These are phyloP conservation scores for Choristoneura rosaceana DNA, from an alignment of 2,888 invertebrate genomes.

Conservation along the genomic window DNA sequence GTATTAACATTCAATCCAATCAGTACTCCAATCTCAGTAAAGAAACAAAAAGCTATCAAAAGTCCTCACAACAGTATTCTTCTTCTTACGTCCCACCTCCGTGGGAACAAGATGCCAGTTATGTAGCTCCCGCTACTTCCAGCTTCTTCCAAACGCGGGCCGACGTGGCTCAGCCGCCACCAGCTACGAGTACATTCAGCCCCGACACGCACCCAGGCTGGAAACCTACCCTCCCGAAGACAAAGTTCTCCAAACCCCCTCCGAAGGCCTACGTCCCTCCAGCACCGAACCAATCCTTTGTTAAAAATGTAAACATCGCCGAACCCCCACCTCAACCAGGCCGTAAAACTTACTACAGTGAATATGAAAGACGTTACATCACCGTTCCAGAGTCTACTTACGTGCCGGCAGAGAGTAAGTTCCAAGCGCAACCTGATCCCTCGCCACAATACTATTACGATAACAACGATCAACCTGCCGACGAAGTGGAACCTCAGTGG, in stretches of 20 bases:
- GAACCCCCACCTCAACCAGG: constrained; percentile 69
- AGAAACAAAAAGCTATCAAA: constrained; percentile 67
- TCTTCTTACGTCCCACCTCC: constrained; percentile 80
- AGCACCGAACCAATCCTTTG: constrained; percentile 80
- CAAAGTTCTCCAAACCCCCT: constrained; percentile 69
- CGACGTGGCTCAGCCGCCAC: constrained; percentile 49
- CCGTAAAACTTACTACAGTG: constrained; percentile 80
- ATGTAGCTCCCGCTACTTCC: constrained; percentile 63
- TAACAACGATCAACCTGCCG: constrained; percentile 69
- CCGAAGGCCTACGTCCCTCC: constrained; percentile 78
- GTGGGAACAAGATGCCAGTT: constrained; percentile 78
- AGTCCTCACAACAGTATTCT: constrained; percentile 67
- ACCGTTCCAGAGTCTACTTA: constrained; percentile 79
- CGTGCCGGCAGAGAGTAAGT: constrained; percentile 74
- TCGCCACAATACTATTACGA: constrained; percentile 80
- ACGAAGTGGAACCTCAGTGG: constrained; percentile 78
- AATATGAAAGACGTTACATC: constrained; percentile 80
- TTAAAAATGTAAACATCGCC: constrained; percentile 60
- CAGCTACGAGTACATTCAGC: constrained; percentile 55
- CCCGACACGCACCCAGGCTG: constrained; percentile 60
- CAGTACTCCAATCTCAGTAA: constrained; percentile 65
- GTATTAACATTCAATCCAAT: constrained; percentile 56
- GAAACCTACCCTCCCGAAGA: constrained; percentile 61
- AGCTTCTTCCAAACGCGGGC: constrained; percentile 61
- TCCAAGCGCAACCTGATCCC: constrained; percentile 76